These are phyloP conservation scores for Drosophila lutescens DNA, from an alignment of 2,888 invertebrate species.

Conservation along the genomic window DNA sequence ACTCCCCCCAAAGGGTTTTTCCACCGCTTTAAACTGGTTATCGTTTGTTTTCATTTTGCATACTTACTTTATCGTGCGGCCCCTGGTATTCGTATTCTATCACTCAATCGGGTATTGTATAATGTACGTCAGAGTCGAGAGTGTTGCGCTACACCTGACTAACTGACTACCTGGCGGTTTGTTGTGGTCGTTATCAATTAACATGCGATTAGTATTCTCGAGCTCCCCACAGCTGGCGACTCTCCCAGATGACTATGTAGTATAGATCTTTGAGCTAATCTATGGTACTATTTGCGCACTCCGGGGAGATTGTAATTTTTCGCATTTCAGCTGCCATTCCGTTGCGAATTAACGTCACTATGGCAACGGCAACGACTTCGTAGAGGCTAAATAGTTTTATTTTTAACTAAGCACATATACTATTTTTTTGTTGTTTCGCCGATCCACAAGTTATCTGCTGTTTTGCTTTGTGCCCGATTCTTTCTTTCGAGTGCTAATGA, in stretches of 20 bases:
- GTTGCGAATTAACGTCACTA: conserved; percentile 58
- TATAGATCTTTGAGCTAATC: conserved; percentile 25
- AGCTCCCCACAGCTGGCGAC: conserved; percentile 39
- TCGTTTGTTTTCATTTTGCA: conserved; percentile 46
- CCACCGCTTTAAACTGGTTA: conserved; percentile 41
- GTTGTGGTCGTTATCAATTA: conserved; percentile 47
- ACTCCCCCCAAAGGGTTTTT: conserved; percentile 34
- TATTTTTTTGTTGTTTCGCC: conserved; percentile 29
- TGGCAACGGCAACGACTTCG: conserved; percentile 59
- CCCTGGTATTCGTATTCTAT: conserved; percentile 15
- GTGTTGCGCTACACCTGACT: conserved; percentile 30
- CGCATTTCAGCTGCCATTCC: conserved; percentile 14
- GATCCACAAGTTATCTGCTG: conserved; percentile 56
- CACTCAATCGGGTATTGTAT: conserved; percentile 39
- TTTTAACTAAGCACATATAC: conserved; percentile 51
- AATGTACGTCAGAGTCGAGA: conserved; percentile 33
- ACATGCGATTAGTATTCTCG: conserved; percentile 28
- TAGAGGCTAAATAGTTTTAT: conserved; percentile 77
- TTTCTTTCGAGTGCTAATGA: conserved; percentile 56
- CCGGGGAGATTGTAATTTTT: conserved; percentile 34
- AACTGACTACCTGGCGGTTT: conserved; percentile 26
- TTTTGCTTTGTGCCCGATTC: conserved; percentile 49
- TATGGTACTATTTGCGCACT: conserved; percentile 18
- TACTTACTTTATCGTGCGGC: conserved; percentile 18
- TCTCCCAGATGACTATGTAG: conserved; percentile 18